Conservation (phyloP, 2,888 invertebrate genomes). For the Tenodera sinensis region DNA sequence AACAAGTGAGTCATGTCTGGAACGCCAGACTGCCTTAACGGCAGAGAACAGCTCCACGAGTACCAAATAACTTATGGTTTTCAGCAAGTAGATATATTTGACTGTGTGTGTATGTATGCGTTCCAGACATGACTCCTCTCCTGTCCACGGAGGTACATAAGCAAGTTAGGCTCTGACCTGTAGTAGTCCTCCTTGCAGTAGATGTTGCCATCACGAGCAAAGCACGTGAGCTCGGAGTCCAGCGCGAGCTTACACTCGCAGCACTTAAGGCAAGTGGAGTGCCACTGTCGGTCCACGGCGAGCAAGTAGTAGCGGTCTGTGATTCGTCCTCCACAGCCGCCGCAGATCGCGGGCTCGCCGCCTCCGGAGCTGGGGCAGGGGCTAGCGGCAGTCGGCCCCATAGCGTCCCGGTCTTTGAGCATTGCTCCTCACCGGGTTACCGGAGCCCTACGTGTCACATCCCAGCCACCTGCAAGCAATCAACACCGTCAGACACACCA, state of each 20-base stretch:
- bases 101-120: no score
- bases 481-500: no score
- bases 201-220: slow-evolving; percentile 82
- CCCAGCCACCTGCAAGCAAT: background rate
- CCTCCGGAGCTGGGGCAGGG: slow-evolving; percentile 40
- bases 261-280: slow-evolving; percentile 78
- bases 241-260: slow-evolving; percentile 80
- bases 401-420: slow-evolving; percentile 36
- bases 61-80: no score
- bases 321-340: slow-evolving; percentile 60
- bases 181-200: slow-evolving; percentile 95
- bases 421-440: slow-evolving; percentile 17
- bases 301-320: slow-evolving; percentile 67
- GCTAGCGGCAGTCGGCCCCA: slow-evolving; percentile 37
- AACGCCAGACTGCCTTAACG: no score
- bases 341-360: slow-evolving; percentile 51
- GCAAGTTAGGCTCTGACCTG: slow-evolving; percentile 62
- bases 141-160: no score
- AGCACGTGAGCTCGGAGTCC: slow-evolving; percentile 84
- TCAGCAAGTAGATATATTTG: no score
- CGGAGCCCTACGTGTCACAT: background rate
- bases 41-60: no score
- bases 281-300: slow-evolving; percentile 88
- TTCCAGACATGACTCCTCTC: no score
- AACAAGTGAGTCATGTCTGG: no score